Conservation (phyloP, 2,888 invertebrate genomes). For the Aporophyla lueneburgensis region DNA sequence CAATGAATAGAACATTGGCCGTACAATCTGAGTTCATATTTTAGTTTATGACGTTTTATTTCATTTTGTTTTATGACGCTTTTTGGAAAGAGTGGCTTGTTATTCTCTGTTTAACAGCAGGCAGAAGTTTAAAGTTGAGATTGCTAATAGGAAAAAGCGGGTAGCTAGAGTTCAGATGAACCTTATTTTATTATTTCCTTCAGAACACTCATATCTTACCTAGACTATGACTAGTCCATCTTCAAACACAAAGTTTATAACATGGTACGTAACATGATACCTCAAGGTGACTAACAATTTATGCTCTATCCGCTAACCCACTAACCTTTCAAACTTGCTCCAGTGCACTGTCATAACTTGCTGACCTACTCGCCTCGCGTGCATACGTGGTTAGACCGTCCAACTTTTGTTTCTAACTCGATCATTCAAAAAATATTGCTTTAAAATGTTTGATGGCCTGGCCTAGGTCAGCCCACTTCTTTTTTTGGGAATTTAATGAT, state of each 20-base stretch:
- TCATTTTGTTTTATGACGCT: conserved; percentile 9
- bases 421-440: conserved; percentile 23
- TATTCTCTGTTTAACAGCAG: neutral
- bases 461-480: neutral
- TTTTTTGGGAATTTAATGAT: neutral
- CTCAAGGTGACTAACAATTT: conserved; percentile 40
- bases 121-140: neutral
- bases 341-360: conserved; percentile 52
- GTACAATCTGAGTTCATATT: conserved; percentile 29
- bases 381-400: neutral
- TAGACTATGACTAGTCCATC: neutral
- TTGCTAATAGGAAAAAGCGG: neutral
- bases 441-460: conserved; percentile 7
- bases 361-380: conserved; percentile 33
- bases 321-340: conserved; percentile 48
- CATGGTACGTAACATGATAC: neutral
- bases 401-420: conserved; percentile 50
- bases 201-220: neutral
- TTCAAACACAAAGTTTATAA: neutral
- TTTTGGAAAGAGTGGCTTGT: neutral
- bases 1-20: conserved; percentile 52
- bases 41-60: conserved; percentile 29
- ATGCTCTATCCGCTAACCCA: conserved; percentile 43
- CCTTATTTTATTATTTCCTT: no score
- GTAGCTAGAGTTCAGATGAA: no score